Evolutionary conservation across 1,140 invertebrate species (phyloP).

Genomic region (Lasioglossum baleicum): DNA sequence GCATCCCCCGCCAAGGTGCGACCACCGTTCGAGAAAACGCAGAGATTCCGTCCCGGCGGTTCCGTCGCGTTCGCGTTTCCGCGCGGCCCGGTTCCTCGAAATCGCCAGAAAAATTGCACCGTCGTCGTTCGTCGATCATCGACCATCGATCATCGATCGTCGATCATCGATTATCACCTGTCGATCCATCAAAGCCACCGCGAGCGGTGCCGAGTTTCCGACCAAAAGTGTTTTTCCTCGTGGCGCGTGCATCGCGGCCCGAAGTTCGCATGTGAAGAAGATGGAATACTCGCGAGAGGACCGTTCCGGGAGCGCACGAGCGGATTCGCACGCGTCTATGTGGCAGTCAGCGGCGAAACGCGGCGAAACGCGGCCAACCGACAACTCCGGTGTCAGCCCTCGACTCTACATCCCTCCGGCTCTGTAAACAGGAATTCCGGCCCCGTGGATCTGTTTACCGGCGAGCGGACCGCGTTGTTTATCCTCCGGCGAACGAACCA

Average conservation of each 20-base stretch:
- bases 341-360: not conserved
- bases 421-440: not conserved
- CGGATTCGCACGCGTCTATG: not conserved
- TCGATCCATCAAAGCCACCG: too few species aligned
- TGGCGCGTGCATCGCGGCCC: too few species aligned
- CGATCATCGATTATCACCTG: too few species aligned
- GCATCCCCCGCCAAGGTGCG: constrained; percentile 56
- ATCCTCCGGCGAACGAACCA: too few species aligned
- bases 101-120: too few species aligned
- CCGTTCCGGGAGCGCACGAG: not conserved
- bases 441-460: too few species aligned
- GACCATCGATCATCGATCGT: too few species aligned
- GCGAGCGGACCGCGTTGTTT: too few species aligned
- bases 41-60: constrained; percentile 44
- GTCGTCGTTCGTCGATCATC: too few species aligned
- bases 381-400: not conserved
- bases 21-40: constrained; percentile 43
- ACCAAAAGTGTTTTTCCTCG: too few species aligned
- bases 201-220: too few species aligned
- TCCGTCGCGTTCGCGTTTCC: not conserved
- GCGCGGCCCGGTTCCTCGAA: too few species aligned
- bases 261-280: not conserved
- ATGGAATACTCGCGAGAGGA: not conserved
- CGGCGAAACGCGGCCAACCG: not conserved
- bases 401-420: not conserved